Evolutionary conservation across 2,113 vertebrate species (phyloP).

Genomic region (Ranitomeya variabilis): DNA sequence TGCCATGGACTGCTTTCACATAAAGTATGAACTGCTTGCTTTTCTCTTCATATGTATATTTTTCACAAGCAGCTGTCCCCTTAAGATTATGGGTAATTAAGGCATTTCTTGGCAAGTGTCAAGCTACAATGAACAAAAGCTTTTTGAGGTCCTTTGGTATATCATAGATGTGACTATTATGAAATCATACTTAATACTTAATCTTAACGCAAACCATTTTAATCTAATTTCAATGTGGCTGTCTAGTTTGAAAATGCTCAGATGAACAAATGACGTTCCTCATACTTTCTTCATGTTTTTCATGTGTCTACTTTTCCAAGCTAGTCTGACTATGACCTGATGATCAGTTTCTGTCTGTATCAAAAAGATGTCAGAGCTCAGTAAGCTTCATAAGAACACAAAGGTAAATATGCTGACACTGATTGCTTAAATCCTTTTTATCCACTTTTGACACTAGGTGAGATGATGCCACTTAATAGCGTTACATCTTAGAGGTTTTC

Average conservation of each 20-base stretch:
- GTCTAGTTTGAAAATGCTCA: neutral
- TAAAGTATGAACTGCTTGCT: neutral
- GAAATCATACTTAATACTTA: neutral
- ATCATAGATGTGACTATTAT: neutral
- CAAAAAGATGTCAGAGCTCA: slow-evolving; percentile 29
- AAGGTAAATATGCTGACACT: slow-evolving; percentile 44
- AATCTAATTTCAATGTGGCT: neutral
- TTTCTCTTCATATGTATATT: neutral
- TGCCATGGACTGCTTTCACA: neutral
- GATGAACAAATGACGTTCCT: neutral
- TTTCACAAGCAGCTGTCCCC: neutral
- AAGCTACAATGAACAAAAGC: neutral
- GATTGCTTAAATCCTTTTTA: slow-evolving; percentile 17
- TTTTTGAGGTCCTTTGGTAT: neutral
- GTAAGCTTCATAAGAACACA: slow-evolving; percentile 22
- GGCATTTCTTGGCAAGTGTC: neutral
- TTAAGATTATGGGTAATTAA: neutral
- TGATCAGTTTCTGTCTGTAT: slow-evolving; percentile 36
- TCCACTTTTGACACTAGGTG: slow-evolving; percentile 36
- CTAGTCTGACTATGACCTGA: slow-evolving; percentile 5
- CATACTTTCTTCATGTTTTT: too few species aligned
- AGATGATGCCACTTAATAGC: slow-evolving; percentile 19
- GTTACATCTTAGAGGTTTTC: neutral
- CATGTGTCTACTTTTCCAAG: neutral
- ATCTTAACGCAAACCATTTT: neutral